phyloP scores from a whole-genome alignment of 2,113 vertebrate genomes.

The Physeter macrocephalus region DNA sequence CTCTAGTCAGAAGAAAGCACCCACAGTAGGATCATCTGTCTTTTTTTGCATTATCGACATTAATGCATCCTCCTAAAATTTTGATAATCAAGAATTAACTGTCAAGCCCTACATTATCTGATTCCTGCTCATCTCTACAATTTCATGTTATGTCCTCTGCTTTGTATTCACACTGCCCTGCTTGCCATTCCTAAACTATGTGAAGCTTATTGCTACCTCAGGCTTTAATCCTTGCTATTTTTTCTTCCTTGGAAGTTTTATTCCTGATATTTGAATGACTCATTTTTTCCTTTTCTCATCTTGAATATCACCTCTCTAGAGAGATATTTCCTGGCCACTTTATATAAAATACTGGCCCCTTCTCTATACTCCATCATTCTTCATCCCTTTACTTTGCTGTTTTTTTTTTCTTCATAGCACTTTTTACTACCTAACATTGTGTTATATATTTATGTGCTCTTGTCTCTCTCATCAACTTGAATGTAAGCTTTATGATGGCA shows the following conservation, averaged over 20 bases:
- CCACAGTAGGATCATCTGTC: not conserved
- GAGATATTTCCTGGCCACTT: not conserved
- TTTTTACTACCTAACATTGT: not conserved
- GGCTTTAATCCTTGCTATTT: not conserved
- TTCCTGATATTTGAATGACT: not conserved
- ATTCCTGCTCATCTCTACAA: not conserved
- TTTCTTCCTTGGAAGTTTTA: not conserved
- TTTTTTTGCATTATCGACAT: not conserved
- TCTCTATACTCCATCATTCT: not conserved
- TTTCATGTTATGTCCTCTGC: not conserved
- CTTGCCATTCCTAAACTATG: not conserved
- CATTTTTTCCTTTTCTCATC: not conserved
- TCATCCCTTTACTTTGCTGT: not conserved
- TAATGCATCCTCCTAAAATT: not conserved
- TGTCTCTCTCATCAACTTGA: not conserved
- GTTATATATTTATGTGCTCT: not conserved
- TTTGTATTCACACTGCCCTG: not conserved
- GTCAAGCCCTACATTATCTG: not conserved
- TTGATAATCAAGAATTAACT: not conserved
- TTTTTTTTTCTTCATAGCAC: not conserved
- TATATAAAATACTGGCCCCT: not conserved
- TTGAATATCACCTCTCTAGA: not conserved
- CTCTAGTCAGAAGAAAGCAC: not conserved
- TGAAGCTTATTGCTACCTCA: not conserved
- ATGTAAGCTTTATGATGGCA: not conserved